phyloP scores from a whole-genome alignment of 2,888 invertebrate genomes.

The Limnephilus auricula region DNA sequence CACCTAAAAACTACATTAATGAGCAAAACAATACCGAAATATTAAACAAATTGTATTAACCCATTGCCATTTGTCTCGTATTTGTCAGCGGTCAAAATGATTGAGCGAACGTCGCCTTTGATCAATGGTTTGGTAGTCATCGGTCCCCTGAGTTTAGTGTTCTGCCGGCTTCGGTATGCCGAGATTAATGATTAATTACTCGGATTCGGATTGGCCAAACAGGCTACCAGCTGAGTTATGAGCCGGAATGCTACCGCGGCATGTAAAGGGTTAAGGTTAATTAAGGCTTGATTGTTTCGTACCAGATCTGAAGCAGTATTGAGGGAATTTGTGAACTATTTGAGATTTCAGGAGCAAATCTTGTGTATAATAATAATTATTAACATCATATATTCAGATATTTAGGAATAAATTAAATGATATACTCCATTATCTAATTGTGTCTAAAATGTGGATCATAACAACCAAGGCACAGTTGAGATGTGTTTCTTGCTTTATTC shows the following conservation, averaged over 20 bases:
- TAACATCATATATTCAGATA: too few relatives aligned
- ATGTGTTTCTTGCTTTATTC: too few relatives aligned
- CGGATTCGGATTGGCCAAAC: not conserved
- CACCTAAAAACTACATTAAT: not conserved
- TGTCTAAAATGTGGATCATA: too few relatives aligned
- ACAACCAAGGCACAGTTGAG: too few relatives aligned
- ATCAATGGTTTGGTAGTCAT: constrained; percentile 14
- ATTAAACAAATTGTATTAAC: not conserved
- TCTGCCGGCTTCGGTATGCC: not conserved
- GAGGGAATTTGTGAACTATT: not conserved
- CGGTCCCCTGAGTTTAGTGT: not conserved
- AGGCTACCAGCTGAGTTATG: constrained; percentile 8
- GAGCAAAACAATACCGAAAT: not conserved
- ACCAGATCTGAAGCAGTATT: not conserved
- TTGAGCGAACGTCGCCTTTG: constrained; percentile 12
- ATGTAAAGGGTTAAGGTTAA: constrained; percentile 6
- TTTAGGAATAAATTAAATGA: too few relatives aligned
- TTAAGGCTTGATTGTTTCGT: not conserved
- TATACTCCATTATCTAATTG: too few relatives aligned
- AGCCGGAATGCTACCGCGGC: not conserved
- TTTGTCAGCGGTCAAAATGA: constrained; percentile 18
- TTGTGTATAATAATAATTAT: not conserved
- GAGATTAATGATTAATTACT: not conserved
- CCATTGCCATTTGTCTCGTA: not conserved
- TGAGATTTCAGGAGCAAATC: not conserved